Base-by-base conservation (phyloP, 2,888 invertebrate species). In the Saturnia japonica region DNA sequence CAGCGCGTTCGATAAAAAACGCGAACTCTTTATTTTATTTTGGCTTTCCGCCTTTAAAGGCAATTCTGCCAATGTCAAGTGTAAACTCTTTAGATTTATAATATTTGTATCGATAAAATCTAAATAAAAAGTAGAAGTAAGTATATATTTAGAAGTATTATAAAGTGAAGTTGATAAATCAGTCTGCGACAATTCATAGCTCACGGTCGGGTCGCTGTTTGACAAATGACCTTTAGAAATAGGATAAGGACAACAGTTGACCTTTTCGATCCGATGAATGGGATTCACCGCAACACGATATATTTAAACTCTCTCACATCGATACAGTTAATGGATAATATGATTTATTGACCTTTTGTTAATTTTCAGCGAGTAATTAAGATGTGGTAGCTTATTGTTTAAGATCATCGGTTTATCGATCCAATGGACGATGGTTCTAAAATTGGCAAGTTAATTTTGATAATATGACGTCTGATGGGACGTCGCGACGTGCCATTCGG, bases 201-300 rank as follows among this genome's bases (percentile, higher is more conserved):
- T 25, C 69, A 64, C 3, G 60, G 74, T 77, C 57, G 74, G 76
- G 74, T 76, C 62, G 74, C 76, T 81, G 77, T 80, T 82, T 84
- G 83, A 83, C 74, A 85, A 84, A 84, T 73, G 81, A 84, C 85
- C 85, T 84, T 82, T 79, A 69, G 74, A 76, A 80, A 79, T 79
- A 76, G 79, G 78, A 82, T 81, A 79, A 77, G 79, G 81, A 80
- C 77, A 80, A 68, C 70, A 77, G 74, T 76, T 83, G 84, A 84
- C 84, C 84, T 85, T 80, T 81, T 73, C 42, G 73, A 76, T 78
- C 76, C 76, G 78, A 76, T 75, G 62, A 51, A 45, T 70, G 68
- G 71, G 72, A n/a, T 19, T 73, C 71, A 72, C 74, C 74, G 77
- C 75, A 72, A 72, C 47, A 72, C 60, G 75, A 82, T 82, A 80